Conservation (phyloP, 2,113 vertebrate genomes). For the Nesoenas mayeri region DNA sequence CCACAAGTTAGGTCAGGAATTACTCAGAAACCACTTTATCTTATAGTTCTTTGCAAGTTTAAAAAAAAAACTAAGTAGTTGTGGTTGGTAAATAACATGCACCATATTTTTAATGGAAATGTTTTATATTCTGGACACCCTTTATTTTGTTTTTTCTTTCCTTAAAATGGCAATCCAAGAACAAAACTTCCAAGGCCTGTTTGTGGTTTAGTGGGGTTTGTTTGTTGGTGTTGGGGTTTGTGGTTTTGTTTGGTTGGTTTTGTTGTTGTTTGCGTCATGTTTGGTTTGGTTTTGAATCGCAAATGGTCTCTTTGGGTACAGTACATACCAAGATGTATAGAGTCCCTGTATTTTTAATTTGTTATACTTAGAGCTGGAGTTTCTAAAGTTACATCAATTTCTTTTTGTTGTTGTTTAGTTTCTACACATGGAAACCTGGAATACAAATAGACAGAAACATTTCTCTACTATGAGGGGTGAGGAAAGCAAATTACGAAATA, state of each 20-base stretch:
- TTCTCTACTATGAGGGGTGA: background rate
- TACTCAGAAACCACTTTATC: background rate
- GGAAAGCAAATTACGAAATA: background rate
- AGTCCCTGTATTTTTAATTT: background rate
- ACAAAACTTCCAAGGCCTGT: background rate
- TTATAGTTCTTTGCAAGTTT: background rate
- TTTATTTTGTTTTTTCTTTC: background rate
- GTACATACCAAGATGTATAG: background rate
- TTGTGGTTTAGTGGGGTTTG: background rate
- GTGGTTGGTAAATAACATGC: background rate
- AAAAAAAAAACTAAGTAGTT: background rate
- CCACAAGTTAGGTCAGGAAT: background rate
- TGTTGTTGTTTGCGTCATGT: too few species aligned
- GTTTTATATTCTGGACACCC: background rate
- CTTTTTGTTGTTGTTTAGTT: background rate
- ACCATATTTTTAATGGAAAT: background rate
- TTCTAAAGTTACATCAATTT: background rate
- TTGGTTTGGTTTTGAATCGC: rapidly evolving
- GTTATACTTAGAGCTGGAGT: background rate
- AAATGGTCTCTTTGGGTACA: background rate
- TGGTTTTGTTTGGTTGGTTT: too few species aligned
- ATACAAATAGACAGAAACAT: background rate
- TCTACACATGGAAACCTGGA: background rate
- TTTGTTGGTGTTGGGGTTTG: too few species aligned
- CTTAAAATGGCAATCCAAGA: background rate